Percentiles rank a stretch among this genome's conserved stretches.
phyloP scores from a whole-genome alignment of 2,113 vertebrate genomes.

The Pedetes capensis region DNA sequence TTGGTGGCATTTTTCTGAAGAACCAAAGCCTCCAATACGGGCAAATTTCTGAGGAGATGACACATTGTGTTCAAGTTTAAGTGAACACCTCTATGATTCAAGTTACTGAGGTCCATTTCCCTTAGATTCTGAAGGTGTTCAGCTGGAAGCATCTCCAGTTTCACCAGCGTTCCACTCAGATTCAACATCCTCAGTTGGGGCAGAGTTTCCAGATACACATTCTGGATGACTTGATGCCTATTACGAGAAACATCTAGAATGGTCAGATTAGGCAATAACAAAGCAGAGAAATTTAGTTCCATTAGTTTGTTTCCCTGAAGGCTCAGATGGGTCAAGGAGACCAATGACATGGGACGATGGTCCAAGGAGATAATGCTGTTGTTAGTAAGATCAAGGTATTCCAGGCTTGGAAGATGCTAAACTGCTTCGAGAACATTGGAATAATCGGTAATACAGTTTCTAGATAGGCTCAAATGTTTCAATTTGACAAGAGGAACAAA shows the following conservation, averaged over 20 bases:
- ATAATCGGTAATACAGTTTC: background rate
- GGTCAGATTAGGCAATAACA: slow-evolving; percentile 42
- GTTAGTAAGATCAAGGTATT: slow-evolving; percentile 40
- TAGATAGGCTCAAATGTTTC: slow-evolving; percentile 23
- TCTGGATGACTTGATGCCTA: background rate
- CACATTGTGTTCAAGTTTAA: slow-evolving; percentile 14
- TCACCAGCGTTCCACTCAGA: background rate
- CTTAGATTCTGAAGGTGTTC: slow-evolving; percentile 32
- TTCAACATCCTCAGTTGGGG: background rate
- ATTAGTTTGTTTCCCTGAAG: background rate
- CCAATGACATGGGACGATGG: background rate
- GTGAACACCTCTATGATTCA: background rate
- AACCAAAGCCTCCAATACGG: slow-evolving; percentile 26
- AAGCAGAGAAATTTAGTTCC: slow-evolving; percentile 26
- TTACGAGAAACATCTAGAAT: slow-evolving; percentile 47
- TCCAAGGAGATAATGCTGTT: background rate
- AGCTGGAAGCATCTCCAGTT: background rate
- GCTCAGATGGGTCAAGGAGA: background rate
- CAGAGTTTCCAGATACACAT: slow-evolving; percentile 43
- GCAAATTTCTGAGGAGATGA: slow-evolving; percentile 47
- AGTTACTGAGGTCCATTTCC: slow-evolving; percentile 1
- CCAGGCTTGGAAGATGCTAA: background rate
- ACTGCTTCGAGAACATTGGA: background rate
- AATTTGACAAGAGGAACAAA: slow-evolving; percentile 57
- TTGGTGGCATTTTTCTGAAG: slow-evolving; percentile 34